phyloP scores from a whole-genome alignment of 2,113 vertebrate genomes.

The Brachyhypopomus occidentalis region DNA sequence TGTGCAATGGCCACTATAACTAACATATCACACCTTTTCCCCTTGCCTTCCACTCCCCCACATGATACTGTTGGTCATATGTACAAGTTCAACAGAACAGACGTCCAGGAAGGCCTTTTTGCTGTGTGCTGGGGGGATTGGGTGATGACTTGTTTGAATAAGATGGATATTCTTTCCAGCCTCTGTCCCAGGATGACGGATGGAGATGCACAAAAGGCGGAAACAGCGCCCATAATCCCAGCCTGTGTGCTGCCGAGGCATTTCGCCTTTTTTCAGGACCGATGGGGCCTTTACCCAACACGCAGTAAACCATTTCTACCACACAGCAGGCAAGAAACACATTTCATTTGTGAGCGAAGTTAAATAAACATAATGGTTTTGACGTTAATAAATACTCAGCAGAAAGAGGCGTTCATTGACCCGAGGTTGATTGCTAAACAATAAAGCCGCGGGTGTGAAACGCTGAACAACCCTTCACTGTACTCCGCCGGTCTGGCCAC shows the following conservation, averaged over 20 bases:
- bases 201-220: conserved; percentile 47
- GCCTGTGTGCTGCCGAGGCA: conserved; percentile 36
- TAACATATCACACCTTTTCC: not conserved
- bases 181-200: conserved; percentile 45
- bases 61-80: conserved; percentile 21
- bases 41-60: not conserved
- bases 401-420: not conserved
- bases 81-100: conserved; percentile 25
- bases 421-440: not conserved
- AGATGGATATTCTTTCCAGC: conserved; percentile 51
- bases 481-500: not conserved
- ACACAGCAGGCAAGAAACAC: not conserved
- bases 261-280: not conserved
- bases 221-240: conserved; percentile 43
- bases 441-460: not conserved
- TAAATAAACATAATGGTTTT: conserved; percentile 13
- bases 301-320: conserved; percentile 35
- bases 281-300: conserved; percentile 31
- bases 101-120: conserved; percentile 25
- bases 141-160: conserved; percentile 51
- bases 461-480: not conserved
- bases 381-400: not conserved
- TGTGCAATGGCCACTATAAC: not conserved
- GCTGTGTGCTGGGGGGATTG: conserved; percentile 27
- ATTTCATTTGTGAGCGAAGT: conserved; percentile 19